A percentile compares a stretch with the other conserved stretches of the same genome.
Conservation (phyloP, 2,888 invertebrate species). For the Allophyes oxyacanthae region DNA sequence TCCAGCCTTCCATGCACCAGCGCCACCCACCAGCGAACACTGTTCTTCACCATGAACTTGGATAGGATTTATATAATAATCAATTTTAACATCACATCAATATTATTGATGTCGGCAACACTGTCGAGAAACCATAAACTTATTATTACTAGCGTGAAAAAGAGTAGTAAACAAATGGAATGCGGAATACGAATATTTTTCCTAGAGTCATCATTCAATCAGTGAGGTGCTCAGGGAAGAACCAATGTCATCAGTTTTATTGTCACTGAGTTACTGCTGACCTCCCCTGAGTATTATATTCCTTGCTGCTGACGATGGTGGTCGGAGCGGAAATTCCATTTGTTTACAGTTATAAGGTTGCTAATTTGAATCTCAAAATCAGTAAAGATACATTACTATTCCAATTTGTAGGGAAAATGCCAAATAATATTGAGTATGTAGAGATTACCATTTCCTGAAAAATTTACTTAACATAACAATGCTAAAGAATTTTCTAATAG, state of each 20-base stretch:
- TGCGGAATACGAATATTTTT: background rate
- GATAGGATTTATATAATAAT: too few species aligned
- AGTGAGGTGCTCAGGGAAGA: background rate
- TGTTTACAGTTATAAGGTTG: background rate
- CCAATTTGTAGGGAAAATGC: conserved; percentile 6
- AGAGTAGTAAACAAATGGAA: background rate
- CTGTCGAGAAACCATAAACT: too few species aligned
- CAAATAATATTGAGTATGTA: conserved; percentile 3
- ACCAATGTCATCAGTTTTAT: too few species aligned
- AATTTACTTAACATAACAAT: too few species aligned
- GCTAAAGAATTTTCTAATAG: too few species aligned
- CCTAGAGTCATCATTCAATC: background rate
- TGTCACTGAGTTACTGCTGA: too few species aligned
- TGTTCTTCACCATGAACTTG: conserved; percentile 74
- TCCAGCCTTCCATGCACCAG: conserved; percentile 71
- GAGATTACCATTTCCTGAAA: conserved; percentile 2
- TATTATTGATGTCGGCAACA: background rate
- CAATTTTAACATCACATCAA: too few species aligned
- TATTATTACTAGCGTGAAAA: too few species aligned
- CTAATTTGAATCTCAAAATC: conserved; percentile 1
- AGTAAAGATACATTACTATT: background rate
- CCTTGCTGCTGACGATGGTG: too few species aligned
- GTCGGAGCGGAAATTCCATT: too few species aligned
- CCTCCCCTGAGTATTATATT: too few species aligned
- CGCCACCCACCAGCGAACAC: conserved; percentile 66